Conservation (phyloP, 2,113 vertebrate genomes). For the Pelvicachromis taeniatus region DNA sequence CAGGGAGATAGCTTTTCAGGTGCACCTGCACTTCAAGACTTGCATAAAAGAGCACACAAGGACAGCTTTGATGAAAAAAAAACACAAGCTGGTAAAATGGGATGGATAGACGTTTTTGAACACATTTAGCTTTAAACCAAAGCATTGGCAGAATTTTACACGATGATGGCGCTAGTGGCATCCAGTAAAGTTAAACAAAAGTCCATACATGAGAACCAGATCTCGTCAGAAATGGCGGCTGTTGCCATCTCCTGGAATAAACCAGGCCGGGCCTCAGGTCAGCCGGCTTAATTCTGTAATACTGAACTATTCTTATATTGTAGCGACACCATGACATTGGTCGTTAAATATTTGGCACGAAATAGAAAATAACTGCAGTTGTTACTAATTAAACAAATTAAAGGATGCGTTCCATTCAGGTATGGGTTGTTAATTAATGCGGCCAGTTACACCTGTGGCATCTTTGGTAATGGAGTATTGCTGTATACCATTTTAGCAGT, state of each 20-base stretch:
- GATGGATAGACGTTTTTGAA: not conserved
- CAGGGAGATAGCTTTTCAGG: constrained; percentile 1
- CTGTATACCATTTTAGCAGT: not conserved
- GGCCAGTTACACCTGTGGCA: not conserved
- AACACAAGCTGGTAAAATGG: not conserved
- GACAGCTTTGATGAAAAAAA: not conserved
- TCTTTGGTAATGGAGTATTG: not conserved
- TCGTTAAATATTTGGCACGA: not conserved
- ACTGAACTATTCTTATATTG: not conserved
- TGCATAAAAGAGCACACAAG: not conserved
- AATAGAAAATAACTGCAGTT: not conserved
- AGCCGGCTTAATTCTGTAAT: not conserved
- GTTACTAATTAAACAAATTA: not conserved
- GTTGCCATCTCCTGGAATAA: not conserved
- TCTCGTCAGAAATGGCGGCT: not conserved
- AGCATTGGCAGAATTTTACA: not conserved
- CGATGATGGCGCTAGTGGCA: accelerated
- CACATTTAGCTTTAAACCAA: not conserved
- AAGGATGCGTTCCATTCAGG: not conserved
- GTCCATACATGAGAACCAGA: not conserved
- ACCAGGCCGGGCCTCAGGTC: not conserved
- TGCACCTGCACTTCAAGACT: constrained; percentile 8
- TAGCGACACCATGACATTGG: not conserved
- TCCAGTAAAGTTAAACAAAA: not conserved
- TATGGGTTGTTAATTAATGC: not conserved